Evolutionary conservation across 2,113 vertebrate species (phyloP).

Genomic region (Heteronetta atricapilla): DNA sequence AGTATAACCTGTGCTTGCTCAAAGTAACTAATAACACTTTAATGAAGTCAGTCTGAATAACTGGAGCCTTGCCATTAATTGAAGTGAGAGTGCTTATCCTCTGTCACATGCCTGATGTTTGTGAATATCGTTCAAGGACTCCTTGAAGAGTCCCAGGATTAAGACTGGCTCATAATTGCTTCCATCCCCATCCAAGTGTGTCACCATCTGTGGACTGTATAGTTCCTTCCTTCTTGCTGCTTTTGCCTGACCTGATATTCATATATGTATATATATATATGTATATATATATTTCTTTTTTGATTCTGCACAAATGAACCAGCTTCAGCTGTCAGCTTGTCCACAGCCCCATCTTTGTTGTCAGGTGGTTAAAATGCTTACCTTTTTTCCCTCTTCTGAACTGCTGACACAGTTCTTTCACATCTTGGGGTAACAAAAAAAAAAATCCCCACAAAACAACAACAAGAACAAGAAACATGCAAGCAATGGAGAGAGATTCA

Average conservation of each 20-base stretch:
- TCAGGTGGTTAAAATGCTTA: neutral
- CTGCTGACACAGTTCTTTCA: neutral
- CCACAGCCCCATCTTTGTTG: neutral
- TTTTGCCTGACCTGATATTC: slow-evolving; percentile 4
- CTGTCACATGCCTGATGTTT: neutral
- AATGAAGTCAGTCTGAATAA: slow-evolving; percentile 21
- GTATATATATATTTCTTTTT: neutral
- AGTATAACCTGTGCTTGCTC: neutral
- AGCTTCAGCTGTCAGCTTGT: neutral
- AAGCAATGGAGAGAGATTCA: neutral
- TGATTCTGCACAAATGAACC: neutral
- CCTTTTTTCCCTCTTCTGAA: neutral
- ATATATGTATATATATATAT: neutral
- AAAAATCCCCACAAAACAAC: neutral
- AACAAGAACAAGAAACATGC: neutral
- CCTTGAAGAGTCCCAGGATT: slow-evolving; percentile 35
- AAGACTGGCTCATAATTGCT: slow-evolving; percentile 29
- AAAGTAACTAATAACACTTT: slow-evolving; percentile 4
- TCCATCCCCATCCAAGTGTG: slow-evolving; percentile 32
- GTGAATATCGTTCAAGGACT: slow-evolving; percentile 52
- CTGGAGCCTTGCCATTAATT: slow-evolving; percentile 21
- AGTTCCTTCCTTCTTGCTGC: neutral
- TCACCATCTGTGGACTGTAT: slow-evolving; percentile 40
- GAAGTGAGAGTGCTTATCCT: neutral
- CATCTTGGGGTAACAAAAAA: neutral